phyloP scores from a whole-genome alignment of 2,888 invertebrate genomes.

The Nomada ferruginata region DNA sequence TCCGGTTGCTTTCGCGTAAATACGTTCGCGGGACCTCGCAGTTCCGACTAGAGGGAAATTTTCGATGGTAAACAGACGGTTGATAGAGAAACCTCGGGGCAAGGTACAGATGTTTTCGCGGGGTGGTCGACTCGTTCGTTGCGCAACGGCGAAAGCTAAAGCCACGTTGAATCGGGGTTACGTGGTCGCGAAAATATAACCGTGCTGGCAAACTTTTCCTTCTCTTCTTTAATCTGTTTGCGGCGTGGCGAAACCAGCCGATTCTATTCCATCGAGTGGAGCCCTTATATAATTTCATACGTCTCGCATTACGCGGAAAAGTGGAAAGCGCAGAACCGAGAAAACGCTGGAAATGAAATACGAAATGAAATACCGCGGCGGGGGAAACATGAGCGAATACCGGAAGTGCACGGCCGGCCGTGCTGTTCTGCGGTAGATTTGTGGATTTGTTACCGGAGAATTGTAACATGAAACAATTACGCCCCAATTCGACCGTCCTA shows the following conservation, averaged over 20 bases:
- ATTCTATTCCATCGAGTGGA: neutral
- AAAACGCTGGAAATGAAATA: constrained; percentile 2
- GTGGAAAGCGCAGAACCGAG: neutral
- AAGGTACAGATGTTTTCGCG: constrained; percentile 9
- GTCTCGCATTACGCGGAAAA: neutral
- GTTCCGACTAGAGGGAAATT: constrained; percentile 13
- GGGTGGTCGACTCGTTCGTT: neutral
- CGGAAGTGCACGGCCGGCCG: constrained; percentile 21
- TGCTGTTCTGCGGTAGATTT: constrained; percentile 49
- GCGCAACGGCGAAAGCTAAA: constrained; percentile 18
- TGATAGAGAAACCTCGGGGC: too few species aligned
- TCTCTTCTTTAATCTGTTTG: neutral
- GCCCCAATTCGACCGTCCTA: constrained; percentile 32
- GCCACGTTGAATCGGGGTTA: constrained; percentile 13
- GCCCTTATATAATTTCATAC: neutral
- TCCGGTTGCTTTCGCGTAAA: constrained; percentile 1
- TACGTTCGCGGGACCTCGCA: neutral
- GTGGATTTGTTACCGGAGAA: constrained; percentile 47
- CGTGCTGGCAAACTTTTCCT: too few species aligned
- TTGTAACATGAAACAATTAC: constrained; percentile 57
- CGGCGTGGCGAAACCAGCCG: too few species aligned
- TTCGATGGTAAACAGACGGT: constrained; percentile 31
- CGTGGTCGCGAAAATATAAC: neutral
- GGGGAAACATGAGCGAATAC: constrained; percentile 27
- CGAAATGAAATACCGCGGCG: constrained; percentile 11